These are phyloP conservation scores for Sinocyclocheilus maitianheensis DNA, from an alignment of 2,113 vertebrate genomes.

Conservation along the genomic window DNA sequence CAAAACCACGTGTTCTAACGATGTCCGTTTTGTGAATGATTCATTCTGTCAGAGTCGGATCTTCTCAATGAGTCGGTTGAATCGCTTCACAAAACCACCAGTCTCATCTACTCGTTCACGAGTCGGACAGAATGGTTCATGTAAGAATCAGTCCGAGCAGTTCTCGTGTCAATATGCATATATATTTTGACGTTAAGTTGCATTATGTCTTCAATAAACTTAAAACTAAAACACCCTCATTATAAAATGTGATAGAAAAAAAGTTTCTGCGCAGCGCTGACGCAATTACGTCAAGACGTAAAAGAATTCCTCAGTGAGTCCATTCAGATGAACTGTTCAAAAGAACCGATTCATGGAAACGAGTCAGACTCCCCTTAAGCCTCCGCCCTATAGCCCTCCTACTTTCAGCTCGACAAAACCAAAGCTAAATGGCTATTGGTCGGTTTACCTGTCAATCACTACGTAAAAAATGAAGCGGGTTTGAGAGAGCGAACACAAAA, in stretches of 20 bases:
- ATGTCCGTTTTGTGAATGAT: background rate
- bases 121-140: background rate
- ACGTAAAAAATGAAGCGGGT: background rate
- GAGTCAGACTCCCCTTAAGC: background rate
- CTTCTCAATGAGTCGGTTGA: background rate
- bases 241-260: background rate
- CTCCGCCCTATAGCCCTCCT: background rate
- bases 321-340: background rate
- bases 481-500: background rate
- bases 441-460: slow-evolving; percentile 17
- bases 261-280: background rate
- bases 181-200: background rate
- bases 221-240: background rate
- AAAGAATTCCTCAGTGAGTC: background rate
- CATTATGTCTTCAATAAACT: no score
- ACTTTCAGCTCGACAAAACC: background rate
- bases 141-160: background rate
- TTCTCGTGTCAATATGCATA: background rate
- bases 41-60: slow-evolving; percentile 12
- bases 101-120: background rate
- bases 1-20: slow-evolving; percentile 19
- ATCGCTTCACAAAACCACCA: background rate
- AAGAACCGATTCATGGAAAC: background rate
- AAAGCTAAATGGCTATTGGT: slow-evolving; percentile 40
- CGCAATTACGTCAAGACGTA: no score